These are phyloP conservation scores for Miniopterus natalensis DNA, from an alignment of 2,113 vertebrate genomes.

Conservation along the genomic window DNA sequence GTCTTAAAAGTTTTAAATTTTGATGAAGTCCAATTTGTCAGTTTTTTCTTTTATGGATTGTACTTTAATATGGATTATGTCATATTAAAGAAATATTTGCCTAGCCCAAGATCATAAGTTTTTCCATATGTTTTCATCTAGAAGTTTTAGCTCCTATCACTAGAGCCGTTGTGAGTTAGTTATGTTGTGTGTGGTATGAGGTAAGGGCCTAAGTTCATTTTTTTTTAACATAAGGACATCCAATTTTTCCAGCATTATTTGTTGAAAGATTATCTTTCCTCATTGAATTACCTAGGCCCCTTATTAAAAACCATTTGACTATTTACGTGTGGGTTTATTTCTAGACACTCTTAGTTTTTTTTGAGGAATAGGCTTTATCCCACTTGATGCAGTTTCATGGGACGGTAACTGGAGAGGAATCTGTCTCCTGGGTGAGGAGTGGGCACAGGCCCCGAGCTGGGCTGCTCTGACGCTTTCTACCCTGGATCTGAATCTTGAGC, in stretches of 20 bases:
- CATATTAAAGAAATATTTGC: slow-evolving; percentile 48
- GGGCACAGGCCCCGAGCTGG: not conserved
- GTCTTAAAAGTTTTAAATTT: slow-evolving; percentile 49
- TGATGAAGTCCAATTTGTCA: not conserved
- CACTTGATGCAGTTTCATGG: not conserved
- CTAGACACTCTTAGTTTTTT: slow-evolving; percentile 42
- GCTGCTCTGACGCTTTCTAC: not conserved
- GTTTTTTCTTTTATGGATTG: not conserved
- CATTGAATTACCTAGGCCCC: not conserved
- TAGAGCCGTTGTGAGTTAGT: slow-evolving; percentile 24
- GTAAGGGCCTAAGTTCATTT: not conserved
- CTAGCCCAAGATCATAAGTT: not conserved
- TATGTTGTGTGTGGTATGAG: slow-evolving; percentile 3
- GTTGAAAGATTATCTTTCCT: not conserved
- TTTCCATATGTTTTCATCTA: not conserved
- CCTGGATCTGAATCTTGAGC: not conserved
- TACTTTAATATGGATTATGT: not conserved
- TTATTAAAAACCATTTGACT: slow-evolving; percentile 22
- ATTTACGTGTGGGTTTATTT: not conserved
- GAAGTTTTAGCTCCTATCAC: slow-evolving; percentile 36
- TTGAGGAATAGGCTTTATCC: not conserved
- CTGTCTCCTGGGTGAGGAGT: not conserved
- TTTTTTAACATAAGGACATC: not conserved
- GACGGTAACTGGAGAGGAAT: not conserved
- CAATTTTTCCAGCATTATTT: not conserved